Evolutionary conservation across 2,797 vertebrate species (phyloP).

Genomic region (Sebastes iracundus): DNA sequence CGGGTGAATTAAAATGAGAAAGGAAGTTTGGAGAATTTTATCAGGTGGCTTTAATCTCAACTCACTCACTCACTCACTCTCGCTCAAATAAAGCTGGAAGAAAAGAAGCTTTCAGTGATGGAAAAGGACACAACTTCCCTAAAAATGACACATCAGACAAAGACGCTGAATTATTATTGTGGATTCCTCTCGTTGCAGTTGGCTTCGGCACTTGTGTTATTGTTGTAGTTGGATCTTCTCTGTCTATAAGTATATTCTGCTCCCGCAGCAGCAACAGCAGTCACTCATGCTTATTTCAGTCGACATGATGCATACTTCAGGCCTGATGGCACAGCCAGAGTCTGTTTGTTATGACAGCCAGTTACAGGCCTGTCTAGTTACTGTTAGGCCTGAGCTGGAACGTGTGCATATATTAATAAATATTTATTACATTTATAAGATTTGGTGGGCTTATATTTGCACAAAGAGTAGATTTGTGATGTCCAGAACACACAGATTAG

Average conservation of each 20-base stretch:
- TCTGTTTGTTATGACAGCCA: slow-evolving; percentile 41
- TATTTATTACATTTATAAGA: slow-evolving; percentile 36
- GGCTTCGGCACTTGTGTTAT: slow-evolving; percentile 54
- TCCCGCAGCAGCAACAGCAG: slow-evolving; percentile 68
- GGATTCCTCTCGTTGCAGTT: neutral
- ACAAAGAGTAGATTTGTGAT: neutral
- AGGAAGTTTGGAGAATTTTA: neutral
- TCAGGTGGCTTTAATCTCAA: neutral
- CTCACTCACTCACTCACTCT: neutral
- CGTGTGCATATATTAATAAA: slow-evolving; percentile 31
- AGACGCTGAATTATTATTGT: neutral
- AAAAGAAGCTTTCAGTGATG: neutral
- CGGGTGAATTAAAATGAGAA: slow-evolving; percentile 26
- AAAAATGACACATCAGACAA: neutral
- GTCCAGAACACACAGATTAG: neutral
- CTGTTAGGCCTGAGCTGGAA: slow-evolving; percentile 48
- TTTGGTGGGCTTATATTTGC: slow-evolving; percentile 6
- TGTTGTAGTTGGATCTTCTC: slow-evolving; percentile 56
- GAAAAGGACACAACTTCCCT: neutral
- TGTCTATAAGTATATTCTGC: slow-evolving; percentile 51
- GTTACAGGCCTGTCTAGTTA: slow-evolving; percentile 28
- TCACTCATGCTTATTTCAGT: slow-evolving; percentile 62
- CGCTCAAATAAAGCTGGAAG: neutral
- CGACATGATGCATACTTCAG: slow-evolving; percentile 40
- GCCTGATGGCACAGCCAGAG: slow-evolving; percentile 35